A percentile compares a stretch with the other conserved stretches of the same genome.
Conservation (phyloP, 2,797 vertebrate genomes). For the Melanotaenia nigrans region DNA sequence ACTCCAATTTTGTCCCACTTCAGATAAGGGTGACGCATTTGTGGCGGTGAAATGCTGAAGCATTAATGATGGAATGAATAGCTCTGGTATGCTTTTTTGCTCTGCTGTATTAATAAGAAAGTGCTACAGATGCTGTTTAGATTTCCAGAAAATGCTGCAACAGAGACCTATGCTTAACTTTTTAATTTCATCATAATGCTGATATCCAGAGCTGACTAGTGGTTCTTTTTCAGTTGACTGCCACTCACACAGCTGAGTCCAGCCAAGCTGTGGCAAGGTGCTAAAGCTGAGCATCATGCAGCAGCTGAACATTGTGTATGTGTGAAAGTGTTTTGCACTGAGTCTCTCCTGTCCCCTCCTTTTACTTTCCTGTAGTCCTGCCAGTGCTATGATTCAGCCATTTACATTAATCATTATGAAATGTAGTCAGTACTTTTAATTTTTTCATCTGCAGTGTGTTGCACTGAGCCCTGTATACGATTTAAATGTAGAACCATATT, state of each 20-base stretch:
- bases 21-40: not conserved
- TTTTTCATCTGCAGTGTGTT: constrained; percentile 6
- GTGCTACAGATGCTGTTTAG: constrained; percentile 22
- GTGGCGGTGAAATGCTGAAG: not conserved
- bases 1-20: constrained; percentile 12
- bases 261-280: constrained; percentile 18
- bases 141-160: constrained; percentile 13
- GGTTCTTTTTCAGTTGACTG: constrained; percentile 8
- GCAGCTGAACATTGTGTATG: constrained; percentile 17
- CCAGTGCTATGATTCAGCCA: constrained; percentile 11
- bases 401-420: constrained; percentile 6
- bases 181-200: constrained; percentile 27
- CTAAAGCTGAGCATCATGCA: constrained; percentile 14
- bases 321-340: constrained; percentile 30
- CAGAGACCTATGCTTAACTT: constrained; percentile 7
- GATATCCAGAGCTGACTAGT: constrained; percentile 12
- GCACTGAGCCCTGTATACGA: not conserved
- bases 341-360: not conserved
- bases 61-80: constrained; percentile 28
- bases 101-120: constrained; percentile 33
- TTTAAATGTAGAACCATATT: not conserved
- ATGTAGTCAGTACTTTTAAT: not conserved
- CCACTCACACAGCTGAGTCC: constrained; percentile 21
- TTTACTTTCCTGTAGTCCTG: constrained; percentile 9
- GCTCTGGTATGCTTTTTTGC: constrained; percentile 14